Percentiles rank a stretch among this genome's conserved stretches.
phyloP scores from a whole-genome alignment of 2,888 invertebrate species.

The Andrena fulva region DNA sequence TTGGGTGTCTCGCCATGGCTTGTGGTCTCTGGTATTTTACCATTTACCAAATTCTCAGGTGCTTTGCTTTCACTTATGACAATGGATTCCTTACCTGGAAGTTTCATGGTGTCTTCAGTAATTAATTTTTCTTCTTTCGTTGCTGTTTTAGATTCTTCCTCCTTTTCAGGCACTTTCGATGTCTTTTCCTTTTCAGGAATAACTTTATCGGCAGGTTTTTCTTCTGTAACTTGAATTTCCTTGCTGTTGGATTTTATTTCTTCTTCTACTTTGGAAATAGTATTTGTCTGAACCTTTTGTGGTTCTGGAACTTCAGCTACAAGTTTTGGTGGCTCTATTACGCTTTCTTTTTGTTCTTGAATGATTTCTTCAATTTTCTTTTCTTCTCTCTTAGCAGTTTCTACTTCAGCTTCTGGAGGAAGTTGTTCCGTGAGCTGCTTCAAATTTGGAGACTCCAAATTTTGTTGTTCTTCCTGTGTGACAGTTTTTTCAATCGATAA shows the following conservation, averaged over 20 bases:
- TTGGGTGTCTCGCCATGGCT: background rate
- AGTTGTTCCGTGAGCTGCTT: too few species aligned
- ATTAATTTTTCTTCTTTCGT: conserved; percentile 3
- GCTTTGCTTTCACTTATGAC: background rate
- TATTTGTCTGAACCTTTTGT: background rate
- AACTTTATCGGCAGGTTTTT: background rate
- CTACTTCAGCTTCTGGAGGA: too few species aligned
- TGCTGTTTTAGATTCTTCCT: conserved; percentile 7
- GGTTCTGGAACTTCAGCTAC: background rate
- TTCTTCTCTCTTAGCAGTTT: too few species aligned
- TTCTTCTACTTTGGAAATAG: too few species aligned
- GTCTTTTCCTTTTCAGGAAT: conserved; percentile 13
- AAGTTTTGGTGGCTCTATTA: background rate
- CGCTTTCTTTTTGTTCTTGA: background rate
- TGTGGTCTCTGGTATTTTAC: background rate
- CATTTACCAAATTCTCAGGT: conserved; percentile 3
- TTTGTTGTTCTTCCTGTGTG: too few species aligned
- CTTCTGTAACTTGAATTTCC: background rate
- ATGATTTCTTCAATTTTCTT: too few species aligned
- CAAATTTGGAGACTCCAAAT: too few species aligned
- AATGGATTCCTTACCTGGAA: background rate
- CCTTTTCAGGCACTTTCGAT: conserved; percentile 4
- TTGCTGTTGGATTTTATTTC: too few species aligned
- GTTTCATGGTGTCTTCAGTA: background rate
- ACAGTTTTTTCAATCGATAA: too few species aligned